Percentiles rank a stretch among this genome's conserved stretches.
These are phyloP conservation scores for Tetrao urogallus DNA, from an alignment of 2,113 vertebrate species.

Conservation along the genomic window DNA sequence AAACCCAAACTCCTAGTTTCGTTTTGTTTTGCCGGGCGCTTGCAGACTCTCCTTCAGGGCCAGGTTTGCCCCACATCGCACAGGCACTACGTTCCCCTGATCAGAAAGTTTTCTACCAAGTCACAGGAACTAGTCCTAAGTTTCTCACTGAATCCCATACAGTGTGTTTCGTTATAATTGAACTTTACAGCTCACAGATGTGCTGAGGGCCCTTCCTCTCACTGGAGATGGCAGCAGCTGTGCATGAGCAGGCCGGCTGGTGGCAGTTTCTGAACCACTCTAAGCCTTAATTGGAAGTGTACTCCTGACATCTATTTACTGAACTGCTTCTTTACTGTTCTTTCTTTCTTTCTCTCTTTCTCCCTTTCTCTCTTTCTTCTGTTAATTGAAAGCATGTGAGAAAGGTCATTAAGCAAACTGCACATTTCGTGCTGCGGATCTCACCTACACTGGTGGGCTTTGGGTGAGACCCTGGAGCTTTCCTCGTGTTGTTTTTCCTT, in stretches of 20 bases:
- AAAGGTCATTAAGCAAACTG: background rate
- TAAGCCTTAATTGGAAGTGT: background rate
- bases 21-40: fast-evolving
- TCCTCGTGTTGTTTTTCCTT: background rate
- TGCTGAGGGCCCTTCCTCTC: background rate
- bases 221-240: background rate
- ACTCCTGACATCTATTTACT: background rate
- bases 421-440: background rate
- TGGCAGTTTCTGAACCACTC: conserved; percentile 32
- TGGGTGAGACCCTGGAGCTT: background rate
- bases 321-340: background rate
- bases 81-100: fast-evolving
- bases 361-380: background rate
- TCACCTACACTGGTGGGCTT: background rate
- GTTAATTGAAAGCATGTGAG: background rate
- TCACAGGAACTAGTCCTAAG: fast-evolving
- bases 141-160: background rate
- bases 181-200: background rate
- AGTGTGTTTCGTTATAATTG: background rate
- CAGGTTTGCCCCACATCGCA: fast-evolving
- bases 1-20: background rate
- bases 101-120: background rate
- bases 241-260: background rate
- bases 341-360: too few species aligned
- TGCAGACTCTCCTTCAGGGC: fast-evolving